These are phyloP conservation scores for Microcebus tavaratra DNA, from an alignment of 2,113 vertebrate species.

Conservation along the genomic window DNA sequence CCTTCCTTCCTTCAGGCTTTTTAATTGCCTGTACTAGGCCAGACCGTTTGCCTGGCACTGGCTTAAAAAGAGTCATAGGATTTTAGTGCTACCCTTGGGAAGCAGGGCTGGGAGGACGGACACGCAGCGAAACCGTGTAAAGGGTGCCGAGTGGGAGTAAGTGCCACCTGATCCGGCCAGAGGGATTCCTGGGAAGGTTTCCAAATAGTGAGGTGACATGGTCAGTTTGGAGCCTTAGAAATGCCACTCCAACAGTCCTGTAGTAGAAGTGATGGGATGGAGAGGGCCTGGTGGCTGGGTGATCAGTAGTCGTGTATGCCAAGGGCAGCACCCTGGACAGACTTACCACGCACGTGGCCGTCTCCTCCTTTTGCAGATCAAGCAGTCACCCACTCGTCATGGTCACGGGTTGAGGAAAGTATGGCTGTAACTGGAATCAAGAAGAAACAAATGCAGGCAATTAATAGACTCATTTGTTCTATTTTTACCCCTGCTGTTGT, in stretches of 20 bases:
- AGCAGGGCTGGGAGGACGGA: not conserved
- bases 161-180: not conserved
- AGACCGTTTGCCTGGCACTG: not conserved
- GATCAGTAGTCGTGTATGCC: not conserved
- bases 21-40: slow-evolving; percentile 4
- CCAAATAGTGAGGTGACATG: not conserved
- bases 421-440: not conserved
- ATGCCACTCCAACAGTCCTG: not conserved
- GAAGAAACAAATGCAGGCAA: slow-evolving; percentile 10
- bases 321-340: not conserved
- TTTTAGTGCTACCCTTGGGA: not conserved
- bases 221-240: slow-evolving; percentile 33
- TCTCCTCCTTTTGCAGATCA: not conserved
- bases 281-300: not conserved
- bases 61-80: not conserved
- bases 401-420: not conserved
- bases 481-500: not conserved
- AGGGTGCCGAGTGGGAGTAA: not conserved
- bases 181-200: not conserved
- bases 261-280: not conserved
- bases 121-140: not conserved
- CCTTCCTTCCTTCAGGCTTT: not conserved
- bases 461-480: slow-evolving; percentile 28
- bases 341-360: not conserved
- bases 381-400: not conserved